Percentiles rank a stretch among this genome's conserved stretches.
Conservation (phyloP, 2,797 vertebrate genomes). For the Darevskia nairensis region DNA sequence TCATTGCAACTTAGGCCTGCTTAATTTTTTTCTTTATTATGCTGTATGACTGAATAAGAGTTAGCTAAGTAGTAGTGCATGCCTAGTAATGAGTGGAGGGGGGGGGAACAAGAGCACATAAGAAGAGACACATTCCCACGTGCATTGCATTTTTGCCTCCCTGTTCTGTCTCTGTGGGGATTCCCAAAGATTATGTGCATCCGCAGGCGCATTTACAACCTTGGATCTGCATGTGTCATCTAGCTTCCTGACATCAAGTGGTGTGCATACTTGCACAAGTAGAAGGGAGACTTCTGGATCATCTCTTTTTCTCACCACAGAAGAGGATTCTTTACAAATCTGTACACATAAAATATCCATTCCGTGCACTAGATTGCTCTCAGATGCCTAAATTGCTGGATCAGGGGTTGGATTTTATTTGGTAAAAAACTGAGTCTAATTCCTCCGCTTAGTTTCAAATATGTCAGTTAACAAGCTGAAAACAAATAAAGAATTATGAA, state of each 20-base stretch:
- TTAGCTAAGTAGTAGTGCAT: background rate
- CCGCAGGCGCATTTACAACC: background rate
- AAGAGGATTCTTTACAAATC: background rate
- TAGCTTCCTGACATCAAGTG: background rate
- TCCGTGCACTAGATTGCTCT: background rate
- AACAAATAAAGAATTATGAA: background rate
- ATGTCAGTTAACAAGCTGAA: slow-evolving; percentile 4
- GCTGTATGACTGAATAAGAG: background rate
- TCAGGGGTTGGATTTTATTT: background rate
- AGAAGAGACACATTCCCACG: background rate
- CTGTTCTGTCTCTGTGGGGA: background rate
- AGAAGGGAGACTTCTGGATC: background rate
- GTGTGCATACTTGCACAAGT: background rate
- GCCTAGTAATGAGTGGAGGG: background rate
- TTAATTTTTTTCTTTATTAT: slow-evolving; percentile 1
- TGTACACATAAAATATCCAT: background rate
- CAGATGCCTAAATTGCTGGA: background rate
- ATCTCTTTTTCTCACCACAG: background rate
- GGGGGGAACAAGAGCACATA: background rate
- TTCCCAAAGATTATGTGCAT: background rate
- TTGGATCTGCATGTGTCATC: background rate
- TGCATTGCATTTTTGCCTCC: background rate
- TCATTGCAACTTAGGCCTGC: background rate
- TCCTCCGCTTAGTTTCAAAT: slow-evolving; percentile 20
- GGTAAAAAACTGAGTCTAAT: background rate